Evolutionary conservation across 2,797 vertebrate genomes (phyloP).

Genomic region (Gambusia yucatana): DNA sequence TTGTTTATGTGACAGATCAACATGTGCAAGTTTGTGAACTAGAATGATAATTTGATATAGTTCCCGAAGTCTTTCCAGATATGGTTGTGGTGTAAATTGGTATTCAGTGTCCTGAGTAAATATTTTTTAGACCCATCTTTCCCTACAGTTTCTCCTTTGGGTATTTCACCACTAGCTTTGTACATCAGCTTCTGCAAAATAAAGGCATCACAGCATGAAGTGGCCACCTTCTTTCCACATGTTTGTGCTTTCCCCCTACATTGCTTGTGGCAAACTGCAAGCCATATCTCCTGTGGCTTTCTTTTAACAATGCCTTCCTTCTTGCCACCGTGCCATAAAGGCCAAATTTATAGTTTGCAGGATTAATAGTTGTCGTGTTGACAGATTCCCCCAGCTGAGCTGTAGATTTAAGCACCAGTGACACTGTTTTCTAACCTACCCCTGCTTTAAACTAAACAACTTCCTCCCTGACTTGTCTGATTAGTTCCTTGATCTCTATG

Average conservation of each 20-base stretch:
- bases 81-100: background rate
- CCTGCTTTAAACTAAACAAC: background rate
- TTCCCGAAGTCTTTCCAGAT: background rate
- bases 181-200: background rate
- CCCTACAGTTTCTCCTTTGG: background rate
- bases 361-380: background rate
- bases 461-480: background rate
- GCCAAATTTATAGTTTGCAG: background rate
- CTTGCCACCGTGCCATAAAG: background rate
- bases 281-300: background rate
- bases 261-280: background rate
- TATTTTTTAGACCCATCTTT: background rate
- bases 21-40: background rate
- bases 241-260: background rate
- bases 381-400: background rate
- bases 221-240: background rate
- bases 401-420: background rate
- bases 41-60: background rate
- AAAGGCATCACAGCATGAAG: background rate
- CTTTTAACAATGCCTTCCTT: conserved; percentile 1
- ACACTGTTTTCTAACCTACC: background rate
- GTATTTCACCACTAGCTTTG: background rate
- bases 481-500: background rate
- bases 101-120: background rate
- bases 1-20: background rate